phyloP scores from a whole-genome alignment of 2,797 vertebrate species.

The Arnoldichthys spilopterus region DNA sequence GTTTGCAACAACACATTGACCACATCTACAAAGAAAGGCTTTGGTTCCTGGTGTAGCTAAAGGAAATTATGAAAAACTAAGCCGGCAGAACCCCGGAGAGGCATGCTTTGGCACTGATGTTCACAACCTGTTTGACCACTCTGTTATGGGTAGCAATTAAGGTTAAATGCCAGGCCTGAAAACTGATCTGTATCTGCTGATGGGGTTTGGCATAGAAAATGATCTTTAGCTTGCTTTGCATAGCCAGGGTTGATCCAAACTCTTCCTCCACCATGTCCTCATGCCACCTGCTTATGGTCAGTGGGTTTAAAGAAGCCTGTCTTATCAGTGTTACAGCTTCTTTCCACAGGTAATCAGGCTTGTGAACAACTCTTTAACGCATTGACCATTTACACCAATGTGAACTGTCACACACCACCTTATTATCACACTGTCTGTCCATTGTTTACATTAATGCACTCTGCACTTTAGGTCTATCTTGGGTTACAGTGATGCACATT shows the following conservation, averaged over 20 bases:
- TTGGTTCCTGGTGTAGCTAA: neutral
- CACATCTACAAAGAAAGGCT: neutral
- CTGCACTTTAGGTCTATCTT: too few species aligned
- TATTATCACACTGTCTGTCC: too few species aligned
- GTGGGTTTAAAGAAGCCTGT: neutral
- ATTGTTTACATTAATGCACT: too few species aligned
- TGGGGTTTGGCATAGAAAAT: neutral
- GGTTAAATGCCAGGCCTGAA: neutral
- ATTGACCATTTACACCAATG: too few species aligned
- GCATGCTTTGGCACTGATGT: neutral
- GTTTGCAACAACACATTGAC: too few species aligned
- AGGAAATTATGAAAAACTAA: neutral
- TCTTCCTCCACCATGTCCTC: neutral
- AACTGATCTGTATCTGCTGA: neutral
- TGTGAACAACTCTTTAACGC: too few species aligned
- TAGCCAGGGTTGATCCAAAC: neutral
- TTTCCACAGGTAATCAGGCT: too few species aligned
- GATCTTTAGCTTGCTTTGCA: constrained; percentile 12
- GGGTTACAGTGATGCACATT: too few species aligned
- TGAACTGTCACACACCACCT: too few species aligned
- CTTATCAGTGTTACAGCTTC: too few species aligned
- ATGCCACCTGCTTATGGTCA: neutral
- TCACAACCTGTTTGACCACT: neutral
- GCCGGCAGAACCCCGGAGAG: neutral
- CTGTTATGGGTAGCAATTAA: neutral